Evolutionary conservation across 2,113 vertebrate genomes (phyloP).

Genomic region (Petromus typicus): DNA sequence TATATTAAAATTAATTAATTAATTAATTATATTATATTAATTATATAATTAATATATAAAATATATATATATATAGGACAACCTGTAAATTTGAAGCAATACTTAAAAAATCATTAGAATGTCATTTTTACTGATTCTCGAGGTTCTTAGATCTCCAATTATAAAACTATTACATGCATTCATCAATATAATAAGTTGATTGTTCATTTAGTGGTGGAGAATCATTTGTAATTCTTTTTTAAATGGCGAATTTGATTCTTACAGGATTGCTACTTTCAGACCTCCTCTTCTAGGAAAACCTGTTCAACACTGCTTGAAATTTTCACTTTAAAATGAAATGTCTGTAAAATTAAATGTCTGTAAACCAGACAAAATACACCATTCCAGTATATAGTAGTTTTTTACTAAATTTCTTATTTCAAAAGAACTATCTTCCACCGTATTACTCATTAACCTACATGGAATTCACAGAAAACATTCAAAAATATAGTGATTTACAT

Average conservation of each 20-base stretch:
- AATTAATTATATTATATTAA: too few species aligned
- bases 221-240: constrained; percentile 55
- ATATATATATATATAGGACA: too few species aligned
- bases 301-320: constrained; percentile 14
- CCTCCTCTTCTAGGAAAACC: background rate
- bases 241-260: constrained; percentile 46
- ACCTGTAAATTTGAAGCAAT: constrained; percentile 28
- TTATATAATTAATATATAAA: too few species aligned
- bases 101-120: constrained; percentile 34
- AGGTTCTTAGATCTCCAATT: constrained; percentile 52
- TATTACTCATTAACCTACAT: background rate
- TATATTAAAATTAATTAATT: too few species aligned
- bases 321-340: too few species aligned
- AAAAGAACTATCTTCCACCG: background rate
- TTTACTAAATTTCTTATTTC: constrained; percentile 26
- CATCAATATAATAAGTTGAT: constrained; percentile 33
- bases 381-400: background rate
- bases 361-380: background rate
- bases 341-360: too few species aligned
- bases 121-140: constrained; percentile 57
- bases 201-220: background rate
- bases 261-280: background rate
- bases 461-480: constrained; percentile 30
- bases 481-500: constrained; percentile 12
- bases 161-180: constrained; percentile 40